Percentiles rank a stretch among this genome's conserved stretches.
phyloP scores from a whole-genome alignment of 2,113 vertebrate species.

The Pan troglodytes region NHGRI_mPanTro3-v2.1_pri NC_072408.2:129384501-129385000 shows the following conservation, averaged over 20 bases:
- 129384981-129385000: not conserved
- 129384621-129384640: constrained; percentile 91
- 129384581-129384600: constrained; percentile 91
- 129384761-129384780: not conserved
- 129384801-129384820: not conserved
- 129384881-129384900: not conserved
- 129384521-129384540: not conserved
- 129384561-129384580: constrained; percentile 91
- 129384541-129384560: constrained; percentile 90
- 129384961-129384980: not conserved
- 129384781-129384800: not conserved
- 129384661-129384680: constrained; percentile 77
- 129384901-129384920: not conserved
- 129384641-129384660: constrained; percentile 85
- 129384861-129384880: not conserved
- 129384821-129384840: not conserved
- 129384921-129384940: not conserved
- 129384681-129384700: not conserved
- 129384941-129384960: not conserved
- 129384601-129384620: constrained; percentile 89
- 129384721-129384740: not conserved
- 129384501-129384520: not conserved
- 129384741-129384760: not conserved
- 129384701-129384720: not conserved
- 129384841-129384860: not conserved